Conservation (phyloP, 2,888 invertebrate species). For the Chrysolina haemoptera region DNA sequence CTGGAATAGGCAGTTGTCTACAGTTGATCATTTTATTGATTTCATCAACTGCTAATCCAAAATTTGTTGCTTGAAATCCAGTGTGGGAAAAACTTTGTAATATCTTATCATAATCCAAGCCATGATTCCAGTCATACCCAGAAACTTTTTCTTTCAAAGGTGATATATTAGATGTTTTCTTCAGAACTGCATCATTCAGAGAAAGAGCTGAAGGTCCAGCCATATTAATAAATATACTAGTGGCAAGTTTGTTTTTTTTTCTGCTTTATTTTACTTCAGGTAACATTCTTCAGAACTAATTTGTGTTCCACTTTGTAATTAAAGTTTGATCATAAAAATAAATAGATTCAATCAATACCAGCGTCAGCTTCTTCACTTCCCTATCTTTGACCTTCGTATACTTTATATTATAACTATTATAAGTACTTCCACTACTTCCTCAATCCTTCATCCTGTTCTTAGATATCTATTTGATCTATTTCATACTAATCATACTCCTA, state of each 20-base stretch:
- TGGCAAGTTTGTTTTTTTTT: not conserved
- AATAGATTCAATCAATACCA: no score
- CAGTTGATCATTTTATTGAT: conserved; percentile 92
- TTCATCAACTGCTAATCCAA: conserved; percentile 92
- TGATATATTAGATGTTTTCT: conserved; percentile 60
- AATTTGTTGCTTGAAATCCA: conserved; percentile 98
- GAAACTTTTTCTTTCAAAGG: conserved; percentile 72
- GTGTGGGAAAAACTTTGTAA: conserved; percentile 84
- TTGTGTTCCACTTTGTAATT: no score
- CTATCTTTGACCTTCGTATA: no score
- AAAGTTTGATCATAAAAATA: no score
- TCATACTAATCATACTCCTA: no score
- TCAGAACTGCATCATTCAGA: conserved; percentile 60
- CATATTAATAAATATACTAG: not conserved
- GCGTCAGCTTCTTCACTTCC: no score
- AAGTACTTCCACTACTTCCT: no score
- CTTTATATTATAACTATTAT: no score
- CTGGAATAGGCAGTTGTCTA: conserved; percentile 78
- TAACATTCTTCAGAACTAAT: no score
- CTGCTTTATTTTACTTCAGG: no score
- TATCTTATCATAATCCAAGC: conserved; percentile 88
- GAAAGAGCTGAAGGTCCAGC: conserved; percentile 3
- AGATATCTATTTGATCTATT: no score
- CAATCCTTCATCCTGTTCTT: no score
- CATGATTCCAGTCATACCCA: conserved; percentile 95